Evolutionary conservation across 2,888 invertebrate species (phyloP).

Genomic region (Phaonia tiefii): DNA sequence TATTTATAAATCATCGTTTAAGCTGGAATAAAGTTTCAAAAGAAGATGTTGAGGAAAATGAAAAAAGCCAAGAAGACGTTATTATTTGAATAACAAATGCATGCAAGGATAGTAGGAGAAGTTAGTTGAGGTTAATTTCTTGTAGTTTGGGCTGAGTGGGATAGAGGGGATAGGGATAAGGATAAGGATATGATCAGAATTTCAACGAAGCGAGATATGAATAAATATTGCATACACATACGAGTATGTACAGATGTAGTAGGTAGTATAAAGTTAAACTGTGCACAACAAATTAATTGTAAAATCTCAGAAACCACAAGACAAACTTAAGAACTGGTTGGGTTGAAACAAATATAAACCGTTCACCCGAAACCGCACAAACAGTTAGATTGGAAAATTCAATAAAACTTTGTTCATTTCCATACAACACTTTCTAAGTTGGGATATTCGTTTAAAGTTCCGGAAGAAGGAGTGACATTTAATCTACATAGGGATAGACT

Average conservation of each 20-base stretch:
- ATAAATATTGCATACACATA: background rate
- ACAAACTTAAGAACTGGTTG: conserved; percentile 37
- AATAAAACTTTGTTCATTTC: too few species aligned
- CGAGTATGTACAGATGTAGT: background rate
- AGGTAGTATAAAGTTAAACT: background rate
- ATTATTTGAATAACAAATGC: conserved; percentile 19
- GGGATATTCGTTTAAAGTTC: too few species aligned
- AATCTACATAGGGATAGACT: too few species aligned
- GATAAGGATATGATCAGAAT: too few species aligned
- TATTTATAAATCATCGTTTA: background rate
- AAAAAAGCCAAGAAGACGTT: conserved; percentile 19
- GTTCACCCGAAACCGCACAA: too few species aligned
- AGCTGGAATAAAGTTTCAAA: background rate
- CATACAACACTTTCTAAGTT: too few species aligned
- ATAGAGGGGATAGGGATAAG: too few species aligned
- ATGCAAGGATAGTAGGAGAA: background rate
- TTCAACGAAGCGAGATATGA: background rate
- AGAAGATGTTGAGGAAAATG: background rate
- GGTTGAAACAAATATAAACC: too few species aligned
- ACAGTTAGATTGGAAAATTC: too few species aligned
- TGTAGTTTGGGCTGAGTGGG: too few species aligned
- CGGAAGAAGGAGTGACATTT: too few species aligned
- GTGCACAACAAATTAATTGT: conserved; percentile 24
- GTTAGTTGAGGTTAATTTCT: too few species aligned
- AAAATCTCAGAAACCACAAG: conserved; percentile 40